Conservation (phyloP, 1,140 invertebrate species). For the Nebria ingens region DNA sequence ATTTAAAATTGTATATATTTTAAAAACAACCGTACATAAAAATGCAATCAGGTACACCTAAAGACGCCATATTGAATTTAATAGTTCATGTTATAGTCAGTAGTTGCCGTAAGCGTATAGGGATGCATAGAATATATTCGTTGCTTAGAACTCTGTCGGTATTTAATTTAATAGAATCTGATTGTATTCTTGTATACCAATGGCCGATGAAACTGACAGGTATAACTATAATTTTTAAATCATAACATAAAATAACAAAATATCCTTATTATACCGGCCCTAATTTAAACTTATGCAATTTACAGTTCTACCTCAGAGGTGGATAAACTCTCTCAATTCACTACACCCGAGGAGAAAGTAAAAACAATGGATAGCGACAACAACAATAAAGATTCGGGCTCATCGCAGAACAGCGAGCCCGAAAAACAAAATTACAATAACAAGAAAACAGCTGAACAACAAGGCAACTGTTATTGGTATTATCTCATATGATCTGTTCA, state of each 20-base stretch:
- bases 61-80: too few relatives aligned
- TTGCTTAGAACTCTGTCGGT: too few relatives aligned
- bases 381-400: background rate
- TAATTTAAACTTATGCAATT: background rate
- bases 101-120: too few relatives aligned
- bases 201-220: slow-evolving; percentile 1
- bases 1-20: too few relatives aligned
- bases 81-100: too few relatives aligned
- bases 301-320: background rate
- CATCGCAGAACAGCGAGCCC: background rate
- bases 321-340: background rate
- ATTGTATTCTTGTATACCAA: too few relatives aligned
- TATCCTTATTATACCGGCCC: background rate
- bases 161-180: too few relatives aligned
- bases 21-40: too few relatives aligned
- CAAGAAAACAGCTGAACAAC: slow-evolving; percentile 17
- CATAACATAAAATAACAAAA: background rate
- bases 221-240: background rate
- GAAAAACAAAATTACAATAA: slow-evolving; percentile 15
- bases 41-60: too few relatives aligned
- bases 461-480: slow-evolving; percentile 22
- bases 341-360: background rate
- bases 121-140: too few relatives aligned
- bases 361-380: background rate
- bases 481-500: slow-evolving; percentile 9